Percentiles rank a stretch among this genome's conserved stretches.
These are phyloP conservation scores for Agrotis exclamationis DNA, from an alignment of 2,888 invertebrate genomes.

Conservation along the genomic window DNA sequence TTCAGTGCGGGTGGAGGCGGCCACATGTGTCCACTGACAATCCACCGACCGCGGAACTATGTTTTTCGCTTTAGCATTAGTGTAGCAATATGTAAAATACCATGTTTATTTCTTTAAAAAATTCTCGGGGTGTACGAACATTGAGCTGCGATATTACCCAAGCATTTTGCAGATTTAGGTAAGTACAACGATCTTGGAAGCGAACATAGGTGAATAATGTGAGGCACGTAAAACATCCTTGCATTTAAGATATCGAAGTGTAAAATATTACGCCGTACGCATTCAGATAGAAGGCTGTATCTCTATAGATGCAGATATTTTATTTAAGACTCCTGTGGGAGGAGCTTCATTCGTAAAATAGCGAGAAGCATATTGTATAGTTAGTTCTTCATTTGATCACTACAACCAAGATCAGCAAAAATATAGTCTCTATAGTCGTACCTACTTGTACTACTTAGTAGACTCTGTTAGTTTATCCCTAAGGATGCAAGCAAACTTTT, in stretches of 20 bases:
- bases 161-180: slow-evolving; percentile 56
- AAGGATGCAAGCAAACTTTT: slow-evolving; percentile 54
- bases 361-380: slow-evolving; percentile 59
- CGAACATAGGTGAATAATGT: slow-evolving; percentile 68
- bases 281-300: slow-evolving; percentile 69
- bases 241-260: slow-evolving; percentile 80
- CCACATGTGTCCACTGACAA: slow-evolving; percentile 84
- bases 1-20: slow-evolving; percentile 78
- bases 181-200: slow-evolving; percentile 50
- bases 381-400: neutral
- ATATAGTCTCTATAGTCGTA: neutral
- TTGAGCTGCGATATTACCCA: slow-evolving; percentile 31
- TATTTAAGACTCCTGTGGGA: slow-evolving; percentile 75
- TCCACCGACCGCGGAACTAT: slow-evolving; percentile 69
- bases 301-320: slow-evolving; percentile 72
- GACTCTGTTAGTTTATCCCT: slow-evolving; percentile 35
- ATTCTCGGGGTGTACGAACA: slow-evolving; percentile 34
- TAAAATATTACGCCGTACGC: slow-evolving; percentile 79
- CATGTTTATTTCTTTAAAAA: slow-evolving; percentile 61
- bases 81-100: slow-evolving; percentile 59
- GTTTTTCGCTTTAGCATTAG: slow-evolving; percentile 67
- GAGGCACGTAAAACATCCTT: slow-evolving; percentile 75
- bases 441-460: slow-evolving; percentile 8
- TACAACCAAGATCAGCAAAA: too few species aligned
- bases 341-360: slow-evolving; percentile 69